Percentiles rank a stretch among this genome's conserved stretches.
Conservation (phyloP, 2,888 invertebrate genomes). For the Ormyrus pomaceus region DNA sequence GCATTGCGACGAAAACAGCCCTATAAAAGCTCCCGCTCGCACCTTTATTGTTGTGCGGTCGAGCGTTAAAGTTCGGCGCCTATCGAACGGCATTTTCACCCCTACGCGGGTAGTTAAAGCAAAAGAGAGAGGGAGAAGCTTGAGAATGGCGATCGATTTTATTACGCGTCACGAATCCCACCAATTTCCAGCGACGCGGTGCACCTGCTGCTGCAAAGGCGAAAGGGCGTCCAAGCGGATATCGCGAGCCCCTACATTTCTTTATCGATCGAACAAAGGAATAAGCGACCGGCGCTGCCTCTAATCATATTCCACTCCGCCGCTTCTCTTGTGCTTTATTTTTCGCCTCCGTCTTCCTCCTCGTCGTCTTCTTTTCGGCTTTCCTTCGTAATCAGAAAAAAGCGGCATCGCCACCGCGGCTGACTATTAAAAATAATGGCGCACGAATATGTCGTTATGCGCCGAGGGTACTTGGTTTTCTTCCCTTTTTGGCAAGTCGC, state of each 20-base stretch:
- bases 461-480: slow-evolving; percentile 31
- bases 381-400: slow-evolving; percentile 40
- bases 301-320: slow-evolving; percentile 53
- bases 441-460: slow-evolving; percentile 43
- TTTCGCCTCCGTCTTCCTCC: not conserved
- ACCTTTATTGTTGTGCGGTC: slow-evolving; percentile 62
- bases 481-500: slow-evolving; percentile 22
- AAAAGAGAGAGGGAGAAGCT: not conserved
- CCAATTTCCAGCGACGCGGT: slow-evolving; percentile 59
- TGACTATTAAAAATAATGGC: slow-evolving; percentile 55
- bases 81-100: slow-evolving; percentile 59
- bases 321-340: slow-evolving; percentile 43
- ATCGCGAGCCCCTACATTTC: slow-evolving; percentile 37
- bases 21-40: slow-evolving; percentile 59
- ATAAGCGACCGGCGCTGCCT: not conserved
- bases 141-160: slow-evolving; percentile 64
- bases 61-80: slow-evolving; percentile 65
- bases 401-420: not conserved
- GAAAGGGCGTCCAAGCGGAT: slow-evolving; percentile 44
- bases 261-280: slow-evolving; percentile 45
- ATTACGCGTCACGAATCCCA: slow-evolving; percentile 60
- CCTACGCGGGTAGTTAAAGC: slow-evolving; percentile 46
- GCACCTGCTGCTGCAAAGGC: slow-evolving; percentile 27
- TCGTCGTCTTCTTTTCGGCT: slow-evolving; percentile 21
- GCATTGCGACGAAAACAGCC: slow-evolving; percentile 59